A percentile compares a stretch with the other conserved stretches of the same genome.
Evolutionary conservation across 1,140 invertebrate species (phyloP).

Genomic region (Heterodera carotae): DNA sequence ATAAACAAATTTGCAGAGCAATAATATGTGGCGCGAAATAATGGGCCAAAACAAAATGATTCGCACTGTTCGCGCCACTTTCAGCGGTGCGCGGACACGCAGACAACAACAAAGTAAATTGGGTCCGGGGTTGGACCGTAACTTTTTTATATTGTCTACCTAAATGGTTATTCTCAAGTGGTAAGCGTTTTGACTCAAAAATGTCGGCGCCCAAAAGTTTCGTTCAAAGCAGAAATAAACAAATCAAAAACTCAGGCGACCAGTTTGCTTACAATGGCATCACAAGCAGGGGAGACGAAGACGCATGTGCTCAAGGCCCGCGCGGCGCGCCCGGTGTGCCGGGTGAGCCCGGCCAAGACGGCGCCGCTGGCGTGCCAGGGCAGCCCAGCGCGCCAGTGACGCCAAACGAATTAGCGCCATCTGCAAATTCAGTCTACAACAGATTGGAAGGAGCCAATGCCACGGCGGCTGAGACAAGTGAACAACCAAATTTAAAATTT

Average conservation of each 20-base stretch:
- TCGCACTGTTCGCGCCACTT: conserved; percentile 12
- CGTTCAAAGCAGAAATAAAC: too few relatives aligned
- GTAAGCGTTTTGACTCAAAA: too few relatives aligned
- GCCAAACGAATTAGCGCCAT: not conserved
- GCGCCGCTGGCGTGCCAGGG: not conserved
- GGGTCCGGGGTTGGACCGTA: too few relatives aligned
- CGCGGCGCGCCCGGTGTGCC: conserved; percentile 10
- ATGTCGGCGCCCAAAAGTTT: too few relatives aligned
- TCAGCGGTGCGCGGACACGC: conserved; percentile 33
- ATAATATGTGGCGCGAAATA: conserved; percentile 47
- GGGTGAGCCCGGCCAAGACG: conserved; percentile 8
- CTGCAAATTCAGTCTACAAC: not conserved
- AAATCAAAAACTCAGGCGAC: not conserved
- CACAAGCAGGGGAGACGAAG: not conserved
- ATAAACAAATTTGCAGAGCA: too few relatives aligned
- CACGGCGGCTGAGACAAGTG: not conserved
- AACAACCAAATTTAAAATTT: too few relatives aligned
- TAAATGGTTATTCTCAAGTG: too few relatives aligned
- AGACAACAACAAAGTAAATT: too few relatives aligned
- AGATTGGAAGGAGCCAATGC: not conserved
- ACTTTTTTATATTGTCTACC: too few relatives aligned
- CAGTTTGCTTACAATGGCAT: not conserved
- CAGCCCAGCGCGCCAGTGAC: not conserved
- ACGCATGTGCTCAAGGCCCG: not conserved
- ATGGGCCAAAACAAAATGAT: conserved; percentile 41